Evolutionary conservation across 1,140 invertebrate genomes (phyloP).

Genomic region (Drosophila simulans): DNA sequence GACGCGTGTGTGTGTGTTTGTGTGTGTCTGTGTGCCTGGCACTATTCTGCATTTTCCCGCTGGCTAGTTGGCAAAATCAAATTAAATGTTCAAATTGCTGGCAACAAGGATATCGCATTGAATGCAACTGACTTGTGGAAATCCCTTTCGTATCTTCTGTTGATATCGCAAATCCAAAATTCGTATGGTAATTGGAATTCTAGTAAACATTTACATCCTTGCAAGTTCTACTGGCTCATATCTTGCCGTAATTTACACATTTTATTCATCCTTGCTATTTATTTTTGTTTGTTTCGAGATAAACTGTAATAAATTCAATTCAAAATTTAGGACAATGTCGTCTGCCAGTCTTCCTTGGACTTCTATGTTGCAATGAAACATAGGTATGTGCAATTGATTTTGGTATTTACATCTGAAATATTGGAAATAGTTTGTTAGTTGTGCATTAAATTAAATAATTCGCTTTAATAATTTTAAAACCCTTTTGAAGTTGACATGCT

Average conservation of each 20-base stretch:
- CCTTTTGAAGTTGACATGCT: conserved; percentile 21
- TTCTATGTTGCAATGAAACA: not conserved
- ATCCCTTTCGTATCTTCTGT: conserved; percentile 10
- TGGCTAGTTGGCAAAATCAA: conserved; percentile 32
- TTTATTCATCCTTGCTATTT: conserved; percentile 19
- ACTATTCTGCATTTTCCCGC: conserved; percentile 7
- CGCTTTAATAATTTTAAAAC: not conserved
- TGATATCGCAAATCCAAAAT: conserved; percentile 38
- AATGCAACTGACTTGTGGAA: conserved; percentile 14
- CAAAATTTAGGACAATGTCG: conserved; percentile 43
- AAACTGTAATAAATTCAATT: conserved; percentile 46
- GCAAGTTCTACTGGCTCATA: not conserved
- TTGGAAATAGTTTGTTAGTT: no score
- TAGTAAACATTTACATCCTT: conserved; percentile 23
- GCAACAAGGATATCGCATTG: conserved; percentile 8
- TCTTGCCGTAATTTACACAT: conserved; percentile 5
- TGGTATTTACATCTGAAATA: no score
- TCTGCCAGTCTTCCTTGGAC: conserved; percentile 17
- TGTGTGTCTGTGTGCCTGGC: conserved; percentile 14
- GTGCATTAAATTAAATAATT: not conserved
- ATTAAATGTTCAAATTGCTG: conserved; percentile 42
- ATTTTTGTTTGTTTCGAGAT: conserved; percentile 32
- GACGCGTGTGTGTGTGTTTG: conserved; percentile 22
- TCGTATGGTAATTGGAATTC: conserved; percentile 64
- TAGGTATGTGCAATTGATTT: not conserved